phyloP scores from a whole-genome alignment of 2,797 vertebrate species.

The Rhabdophis nuchalis region DNA sequence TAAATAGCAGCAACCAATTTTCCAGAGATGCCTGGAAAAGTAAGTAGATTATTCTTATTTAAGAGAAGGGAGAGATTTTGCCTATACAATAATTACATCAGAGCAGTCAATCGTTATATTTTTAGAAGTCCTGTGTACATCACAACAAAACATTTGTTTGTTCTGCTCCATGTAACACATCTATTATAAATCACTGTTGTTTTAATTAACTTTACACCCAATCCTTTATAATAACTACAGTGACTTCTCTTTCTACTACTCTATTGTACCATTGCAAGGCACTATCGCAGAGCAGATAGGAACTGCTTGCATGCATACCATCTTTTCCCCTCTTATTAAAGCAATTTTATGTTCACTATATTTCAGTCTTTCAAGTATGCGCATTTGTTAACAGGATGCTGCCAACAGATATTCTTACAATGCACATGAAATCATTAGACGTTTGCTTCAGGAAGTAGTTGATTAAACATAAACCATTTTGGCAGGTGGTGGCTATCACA shows the following conservation, averaged over 20 bases:
- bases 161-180: background rate
- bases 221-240: background rate
- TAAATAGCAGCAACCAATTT: background rate
- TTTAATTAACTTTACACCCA: background rate
- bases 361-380: background rate
- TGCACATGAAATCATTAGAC: background rate
- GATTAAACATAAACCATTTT: conserved; percentile 14
- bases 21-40: background rate
- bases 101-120: background rate
- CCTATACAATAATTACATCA: background rate
- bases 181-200: background rate
- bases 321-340: background rate
- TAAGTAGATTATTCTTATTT: background rate
- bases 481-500: conserved; percentile 14
- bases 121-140: background rate
- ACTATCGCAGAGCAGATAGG: background rate
- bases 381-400: background rate
- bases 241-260: background rate
- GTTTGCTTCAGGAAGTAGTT: background rate
- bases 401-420: background rate
- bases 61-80: background rate
- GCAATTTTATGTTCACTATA: background rate
- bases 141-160: background rate
- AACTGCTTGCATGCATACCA: background rate
- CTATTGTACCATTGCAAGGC: background rate